phyloP scores from a whole-genome alignment of 2,888 invertebrate species.

The Hemaris fuciformis region DNA sequence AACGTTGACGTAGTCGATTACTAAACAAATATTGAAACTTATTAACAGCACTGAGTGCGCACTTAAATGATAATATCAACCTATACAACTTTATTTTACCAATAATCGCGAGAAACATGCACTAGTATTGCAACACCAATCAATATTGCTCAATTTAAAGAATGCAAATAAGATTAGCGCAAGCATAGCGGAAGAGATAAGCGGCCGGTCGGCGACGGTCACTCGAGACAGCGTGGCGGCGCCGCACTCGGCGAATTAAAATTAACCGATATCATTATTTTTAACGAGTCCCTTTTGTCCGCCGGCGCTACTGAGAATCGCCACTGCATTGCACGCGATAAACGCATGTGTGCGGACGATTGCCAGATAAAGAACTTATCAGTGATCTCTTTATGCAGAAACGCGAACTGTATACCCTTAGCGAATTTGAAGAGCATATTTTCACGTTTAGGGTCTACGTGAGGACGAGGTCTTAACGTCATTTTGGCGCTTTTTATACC shows the following conservation, averaged over 20 bases:
- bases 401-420: constrained; percentile 3
- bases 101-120: not conserved
- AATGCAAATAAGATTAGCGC: constrained; percentile 31
- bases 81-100: not conserved
- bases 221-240: constrained; percentile 65
- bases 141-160: constrained; percentile 11
- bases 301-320: constrained; percentile 40
- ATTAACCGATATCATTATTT: constrained; percentile 49
- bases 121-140: not conserved
- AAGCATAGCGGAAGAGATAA: constrained; percentile 39
- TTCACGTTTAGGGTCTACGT: not conserved
- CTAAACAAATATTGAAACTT: not conserved
- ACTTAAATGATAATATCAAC: not conserved
- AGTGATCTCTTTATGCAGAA: constrained; percentile 22
- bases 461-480: not conserved
- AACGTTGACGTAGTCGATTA: not conserved
- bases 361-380: constrained; percentile 25
- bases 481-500: not conserved
- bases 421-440: not conserved
- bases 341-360: constrained; percentile 20
- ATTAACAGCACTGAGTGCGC: not conserved
- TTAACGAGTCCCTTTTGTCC: constrained; percentile 48
- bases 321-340: constrained; percentile 13
- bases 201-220: constrained; percentile 25
- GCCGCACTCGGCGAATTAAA: constrained; percentile 38